phyloP scores from a whole-genome alignment of 2,113 vertebrate species.

The Urocolius indicus region DNA sequence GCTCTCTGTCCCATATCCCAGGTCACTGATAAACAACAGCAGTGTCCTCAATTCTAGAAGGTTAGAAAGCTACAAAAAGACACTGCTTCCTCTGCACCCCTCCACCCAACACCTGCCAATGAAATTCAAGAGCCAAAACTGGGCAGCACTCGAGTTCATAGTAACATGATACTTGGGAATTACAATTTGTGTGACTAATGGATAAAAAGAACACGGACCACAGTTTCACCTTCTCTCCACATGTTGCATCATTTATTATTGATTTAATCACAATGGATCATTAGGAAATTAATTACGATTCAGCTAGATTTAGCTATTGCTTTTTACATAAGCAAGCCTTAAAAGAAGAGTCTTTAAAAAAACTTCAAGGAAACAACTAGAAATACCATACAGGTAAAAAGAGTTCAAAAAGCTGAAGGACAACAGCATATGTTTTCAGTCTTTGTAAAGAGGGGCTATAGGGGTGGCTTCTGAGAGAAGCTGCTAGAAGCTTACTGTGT shows the following conservation, averaged over 20 bases:
- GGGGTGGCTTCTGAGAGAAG: too few species aligned
- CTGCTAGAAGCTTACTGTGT: too few species aligned
- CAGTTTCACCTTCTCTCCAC: background rate
- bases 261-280: background rate
- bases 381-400: background rate
- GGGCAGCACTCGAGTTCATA: rapidly evolving
- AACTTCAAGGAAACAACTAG: background rate
- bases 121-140: background rate
- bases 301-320: background rate
- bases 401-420: background rate
- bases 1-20: background rate
- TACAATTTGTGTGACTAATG: background rate
- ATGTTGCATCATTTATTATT: background rate
- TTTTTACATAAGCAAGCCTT: background rate
- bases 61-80: background rate
- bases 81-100: rapidly evolving
- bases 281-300: background rate
- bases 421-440: background rate
- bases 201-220: background rate
- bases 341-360: background rate
- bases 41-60: background rate
- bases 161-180: background rate
- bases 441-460: background rate
- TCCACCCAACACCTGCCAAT: background rate
- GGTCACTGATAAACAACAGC: background rate